Percentiles rank a stretch among this genome's conserved stretches.
phyloP scores from a whole-genome alignment of 2,113 vertebrate genomes.

The Orycteropus afer region DNA sequence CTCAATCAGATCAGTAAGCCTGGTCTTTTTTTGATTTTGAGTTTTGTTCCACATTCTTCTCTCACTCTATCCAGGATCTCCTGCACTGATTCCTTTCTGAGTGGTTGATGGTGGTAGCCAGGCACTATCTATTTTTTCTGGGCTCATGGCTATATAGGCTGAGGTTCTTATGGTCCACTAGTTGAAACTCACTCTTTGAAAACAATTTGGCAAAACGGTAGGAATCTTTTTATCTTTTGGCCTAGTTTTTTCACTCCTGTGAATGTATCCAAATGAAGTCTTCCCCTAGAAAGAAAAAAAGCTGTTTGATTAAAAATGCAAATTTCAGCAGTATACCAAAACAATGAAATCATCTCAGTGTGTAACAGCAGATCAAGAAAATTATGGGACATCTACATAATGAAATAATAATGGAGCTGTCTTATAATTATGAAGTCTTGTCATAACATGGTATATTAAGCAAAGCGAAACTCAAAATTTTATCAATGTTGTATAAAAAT shows the following conservation, averaged over 20 bases:
- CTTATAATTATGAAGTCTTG: not conserved
- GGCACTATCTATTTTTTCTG: too few species aligned
- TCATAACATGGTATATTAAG: not conserved
- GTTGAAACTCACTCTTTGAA: not conserved
- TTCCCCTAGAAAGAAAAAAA: not conserved
- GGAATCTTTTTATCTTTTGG: conserved; percentile 13
- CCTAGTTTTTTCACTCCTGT: not conserved
- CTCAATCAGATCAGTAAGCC: too few species aligned
- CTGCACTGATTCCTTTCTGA: too few species aligned
- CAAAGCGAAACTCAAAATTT: not conserved
- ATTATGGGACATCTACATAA: not conserved
- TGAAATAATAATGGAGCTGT: not conserved
- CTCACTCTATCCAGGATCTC: too few species aligned
- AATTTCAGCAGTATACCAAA: not conserved
- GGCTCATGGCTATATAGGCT: too few species aligned
- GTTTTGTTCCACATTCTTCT: too few species aligned
- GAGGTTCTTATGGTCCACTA: too few species aligned
- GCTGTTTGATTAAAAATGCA: not conserved
- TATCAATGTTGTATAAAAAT: not conserved
- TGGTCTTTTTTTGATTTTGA: too few species aligned
- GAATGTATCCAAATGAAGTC: not conserved
- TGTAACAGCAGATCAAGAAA: not conserved
- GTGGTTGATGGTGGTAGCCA: too few species aligned
- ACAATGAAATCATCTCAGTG: not conserved
- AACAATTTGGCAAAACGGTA: not conserved